Evolutionary conservation across 1,140 invertebrate genomes (phyloP), one percentile per base, ranked within the genome.

Genomic region (Vanessa atalanta): DNA sequence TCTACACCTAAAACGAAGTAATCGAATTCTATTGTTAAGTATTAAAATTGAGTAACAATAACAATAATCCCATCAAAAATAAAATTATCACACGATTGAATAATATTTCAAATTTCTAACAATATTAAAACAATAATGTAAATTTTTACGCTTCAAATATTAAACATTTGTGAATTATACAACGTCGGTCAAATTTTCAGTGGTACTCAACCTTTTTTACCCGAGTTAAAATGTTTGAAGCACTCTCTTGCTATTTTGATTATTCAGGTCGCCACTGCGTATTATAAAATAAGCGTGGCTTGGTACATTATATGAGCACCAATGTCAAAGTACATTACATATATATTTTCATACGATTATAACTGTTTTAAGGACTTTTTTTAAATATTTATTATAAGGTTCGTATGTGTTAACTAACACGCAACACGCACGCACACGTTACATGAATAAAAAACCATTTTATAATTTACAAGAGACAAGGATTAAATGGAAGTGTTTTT

Each of bases 171-270:
- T 53, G 8, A 57, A 57, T 43, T 43, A 20, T 23, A 57, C 53
- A 57, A 26, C 16, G 20, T 57, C n/a, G 53, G 20, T 23, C n/a
- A 57, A 20, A 23, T 61, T 61, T 61, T 61, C 57, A 61, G 23
- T 37, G 23, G 23, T 31, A 14, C 31, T 61, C 15, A 31, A 37
- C 57, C 16, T 16, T 61, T 61, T 61, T 61, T 20, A 57, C 16
- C 53, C 9, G 53, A 15, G 57, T 15, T 61, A 31, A 61, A 61
- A 37, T 31, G 57, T 37, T 61, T 61, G 5, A 37, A 37, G 57
- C 14, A 43, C 31, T 61, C 57, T 15, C 26, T 31, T 11, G 57
- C 26, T 31, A 37, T 61, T 61, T 61, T 43, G 23, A 61, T 61
- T 37, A 15, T 61, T 31, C 15, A 61, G 31, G 57, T 61, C 57